Evolutionary conservation across 2,888 invertebrate genomes (phyloP).

Genomic region (Syrista parreyssii): DNA sequence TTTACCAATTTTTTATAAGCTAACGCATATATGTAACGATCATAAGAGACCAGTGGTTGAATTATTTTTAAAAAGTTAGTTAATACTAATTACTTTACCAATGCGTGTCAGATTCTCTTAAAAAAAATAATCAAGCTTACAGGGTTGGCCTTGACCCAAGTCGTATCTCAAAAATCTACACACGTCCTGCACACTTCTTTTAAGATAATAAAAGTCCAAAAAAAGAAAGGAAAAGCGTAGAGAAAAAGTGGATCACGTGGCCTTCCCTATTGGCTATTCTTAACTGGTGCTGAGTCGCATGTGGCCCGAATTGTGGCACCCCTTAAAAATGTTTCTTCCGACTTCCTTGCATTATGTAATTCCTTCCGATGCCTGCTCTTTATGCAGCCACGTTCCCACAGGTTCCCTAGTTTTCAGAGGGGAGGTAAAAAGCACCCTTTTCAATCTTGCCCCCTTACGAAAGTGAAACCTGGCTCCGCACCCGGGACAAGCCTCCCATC

Average conservation of each 20-base stretch:
- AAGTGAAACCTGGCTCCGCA: not conserved
- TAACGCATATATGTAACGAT: no score
- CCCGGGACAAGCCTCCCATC: not conserved
- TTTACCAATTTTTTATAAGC: no score
- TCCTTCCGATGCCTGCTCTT: constrained; percentile 21
- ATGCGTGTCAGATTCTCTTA: not conserved
- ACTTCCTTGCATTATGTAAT: constrained; percentile 22
- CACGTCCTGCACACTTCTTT: constrained; percentile 47
- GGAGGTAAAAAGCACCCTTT: not conserved
- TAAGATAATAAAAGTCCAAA: constrained; percentile 17
- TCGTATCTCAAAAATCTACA: constrained; percentile 30
- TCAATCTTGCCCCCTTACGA: not conserved
- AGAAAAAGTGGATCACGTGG: constrained; percentile 43
- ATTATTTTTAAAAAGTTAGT: not conserved
- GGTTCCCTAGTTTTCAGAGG: constrained; percentile 26
- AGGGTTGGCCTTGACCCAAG: not conserved
- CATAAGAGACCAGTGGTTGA: not conserved
- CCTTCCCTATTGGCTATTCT: constrained; percentile 28
- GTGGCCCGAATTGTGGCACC: constrained; percentile 18
- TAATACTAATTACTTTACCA: not conserved
- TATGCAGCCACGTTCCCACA: constrained; percentile 37
- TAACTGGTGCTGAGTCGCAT: constrained; percentile 21
- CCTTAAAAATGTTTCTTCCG: constrained; percentile 22
- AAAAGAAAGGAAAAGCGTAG: constrained; percentile 11
- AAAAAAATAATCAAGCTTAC: not conserved